Evolutionary conservation across 1,140 invertebrate genomes (phyloP).

Genomic region (Plectrocnemia conspersa): DNA sequence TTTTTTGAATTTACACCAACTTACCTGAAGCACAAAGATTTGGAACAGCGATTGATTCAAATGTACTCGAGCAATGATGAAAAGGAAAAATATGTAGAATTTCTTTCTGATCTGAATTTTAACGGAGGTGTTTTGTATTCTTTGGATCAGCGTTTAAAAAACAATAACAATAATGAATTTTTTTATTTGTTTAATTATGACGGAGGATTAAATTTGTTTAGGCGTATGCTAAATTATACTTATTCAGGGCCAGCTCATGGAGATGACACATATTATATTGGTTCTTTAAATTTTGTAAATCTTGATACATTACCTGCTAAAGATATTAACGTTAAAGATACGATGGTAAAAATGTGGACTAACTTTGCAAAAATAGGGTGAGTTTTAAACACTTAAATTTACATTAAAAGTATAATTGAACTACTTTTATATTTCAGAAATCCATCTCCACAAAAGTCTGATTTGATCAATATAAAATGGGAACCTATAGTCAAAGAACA

Average conservation of each 20-base stretch:
- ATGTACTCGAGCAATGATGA: slow-evolving; percentile 38
- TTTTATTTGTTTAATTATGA: slow-evolving; percentile 47
- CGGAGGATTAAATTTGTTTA: slow-evolving; percentile 44
- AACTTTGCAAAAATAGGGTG: slow-evolving; percentile 52
- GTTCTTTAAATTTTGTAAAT: slow-evolving; percentile 37
- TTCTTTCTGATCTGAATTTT: slow-evolving; percentile 45
- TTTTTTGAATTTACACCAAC: slow-evolving; percentile 41
- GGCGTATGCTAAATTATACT: slow-evolving; percentile 36
- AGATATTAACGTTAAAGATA: slow-evolving; percentile 40
- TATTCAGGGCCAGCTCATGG: slow-evolving; percentile 43
- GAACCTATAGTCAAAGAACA: slow-evolving; percentile 4
- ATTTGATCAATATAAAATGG: slow-evolving; percentile 25
- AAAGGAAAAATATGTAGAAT: slow-evolving; percentile 41
- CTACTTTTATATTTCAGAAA: slow-evolving; percentile 16
- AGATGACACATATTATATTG: slow-evolving; percentile 44
- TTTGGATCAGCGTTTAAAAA: slow-evolving; percentile 7
- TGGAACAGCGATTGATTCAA: slow-evolving; percentile 40
- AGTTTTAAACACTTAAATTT: slow-evolving; percentile 20
- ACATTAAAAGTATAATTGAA: background rate
- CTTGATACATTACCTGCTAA: slow-evolving; percentile 33
- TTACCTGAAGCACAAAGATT: slow-evolving; percentile 37
- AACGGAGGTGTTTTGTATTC: slow-evolving; percentile 42
- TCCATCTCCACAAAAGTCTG: slow-evolving; percentile 16
- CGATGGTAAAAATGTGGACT: slow-evolving; percentile 49
- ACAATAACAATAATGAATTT: slow-evolving; percentile 40